A percentile compares a stretch with the other conserved stretches of the same genome.
Conservation (phyloP, 30 jellyfish, hydroid and myxozoan species). For the Hydractinia echinata region DNA sequence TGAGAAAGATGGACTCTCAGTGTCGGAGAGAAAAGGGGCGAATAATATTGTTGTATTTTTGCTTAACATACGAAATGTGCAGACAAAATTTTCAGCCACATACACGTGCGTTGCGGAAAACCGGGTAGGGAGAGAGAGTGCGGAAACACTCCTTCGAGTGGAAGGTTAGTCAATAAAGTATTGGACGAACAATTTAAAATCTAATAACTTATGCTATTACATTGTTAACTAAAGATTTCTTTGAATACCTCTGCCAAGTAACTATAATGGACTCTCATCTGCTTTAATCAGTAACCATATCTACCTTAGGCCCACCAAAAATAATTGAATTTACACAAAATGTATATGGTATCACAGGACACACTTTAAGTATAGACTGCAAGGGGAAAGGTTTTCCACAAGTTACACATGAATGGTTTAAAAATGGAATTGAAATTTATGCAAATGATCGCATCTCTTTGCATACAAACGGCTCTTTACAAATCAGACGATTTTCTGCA, state of each 20-base stretch:
- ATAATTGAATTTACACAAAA: constrained; percentile 44
- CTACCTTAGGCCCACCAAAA: constrained; percentile 61
- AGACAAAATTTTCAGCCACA: constrained; percentile 61
- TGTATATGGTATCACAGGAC: constrained; percentile 40
- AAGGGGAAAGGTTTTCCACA: constrained; percentile 77
- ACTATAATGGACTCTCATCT: background rate
- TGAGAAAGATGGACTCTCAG: constrained; percentile 22
- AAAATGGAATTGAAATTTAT: constrained; percentile 43
- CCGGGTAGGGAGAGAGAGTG: constrained; percentile 58
- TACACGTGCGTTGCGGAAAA: constrained; percentile 74
- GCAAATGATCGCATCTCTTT: constrained; percentile 41
- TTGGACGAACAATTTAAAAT: background rate
- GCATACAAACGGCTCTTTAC: constrained; percentile 66
- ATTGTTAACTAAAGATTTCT: background rate
- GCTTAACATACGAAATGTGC: constrained; percentile 39
- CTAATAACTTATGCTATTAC: background rate
- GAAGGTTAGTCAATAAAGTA: constrained; percentile 38
- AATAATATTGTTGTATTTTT: constrained; percentile 6
- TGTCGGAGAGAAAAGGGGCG: background rate
- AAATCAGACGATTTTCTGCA: constrained; percentile 37
- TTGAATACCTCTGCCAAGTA: background rate
- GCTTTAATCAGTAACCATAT: too few species aligned
- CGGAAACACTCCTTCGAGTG: constrained; percentile 48
- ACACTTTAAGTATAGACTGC: constrained; percentile 53
- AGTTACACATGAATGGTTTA: constrained; percentile 56